Base-by-base conservation (phyloP, 1,140 invertebrate species). In the Orius insidiosus region DNA sequence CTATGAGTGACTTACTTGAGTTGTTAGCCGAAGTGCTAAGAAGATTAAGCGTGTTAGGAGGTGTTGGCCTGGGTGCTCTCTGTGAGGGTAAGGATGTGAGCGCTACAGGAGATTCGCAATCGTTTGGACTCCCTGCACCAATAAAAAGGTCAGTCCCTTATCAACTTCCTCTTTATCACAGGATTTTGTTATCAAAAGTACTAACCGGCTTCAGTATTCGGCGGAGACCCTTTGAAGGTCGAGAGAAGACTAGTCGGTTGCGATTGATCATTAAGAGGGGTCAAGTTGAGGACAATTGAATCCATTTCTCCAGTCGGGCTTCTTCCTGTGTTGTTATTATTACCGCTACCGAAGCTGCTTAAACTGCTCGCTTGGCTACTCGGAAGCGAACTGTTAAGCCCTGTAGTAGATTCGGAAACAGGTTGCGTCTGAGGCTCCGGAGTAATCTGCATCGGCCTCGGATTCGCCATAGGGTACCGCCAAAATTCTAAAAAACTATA, bases 381-480 rank as follows among this genome's bases (percentile, higher is more conserved):
- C 9, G 56, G 52, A 9, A 58, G 48, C 11, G 58, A 55, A 41
- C 48, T 52, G 59, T 49, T n/a, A 55, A 59, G 5, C 57, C 54
- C n/a, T 61, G 41, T 60, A 59, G 48, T 59, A 62, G 41, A 24
- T 16, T 43, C 41, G 5, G 35, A 35, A 10, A 44, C 41, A 30
- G 43, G 47, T 15, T 49, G 47, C 4, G 31, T 24, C 5, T 32
- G 24, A 10, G 39, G 46, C 24, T 49, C 47, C 10, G 41, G 31
- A 6, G 13, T 46, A 15, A 19, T 52, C 61, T 59, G 34, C 8
- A 59, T 59, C 49, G 59, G 63, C 45, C 77, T 74, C 5, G 77
- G 74, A 58, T 75, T 76, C 24, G 78, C 76, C 78, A 80, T 78
- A 18, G 77, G 78, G 60, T 88, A 89, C 47, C 84, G 74, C 87